Evolutionary conservation across 2,797 vertebrate species (phyloP).

Genomic region (Melopsittacus undulatus): DNA sequence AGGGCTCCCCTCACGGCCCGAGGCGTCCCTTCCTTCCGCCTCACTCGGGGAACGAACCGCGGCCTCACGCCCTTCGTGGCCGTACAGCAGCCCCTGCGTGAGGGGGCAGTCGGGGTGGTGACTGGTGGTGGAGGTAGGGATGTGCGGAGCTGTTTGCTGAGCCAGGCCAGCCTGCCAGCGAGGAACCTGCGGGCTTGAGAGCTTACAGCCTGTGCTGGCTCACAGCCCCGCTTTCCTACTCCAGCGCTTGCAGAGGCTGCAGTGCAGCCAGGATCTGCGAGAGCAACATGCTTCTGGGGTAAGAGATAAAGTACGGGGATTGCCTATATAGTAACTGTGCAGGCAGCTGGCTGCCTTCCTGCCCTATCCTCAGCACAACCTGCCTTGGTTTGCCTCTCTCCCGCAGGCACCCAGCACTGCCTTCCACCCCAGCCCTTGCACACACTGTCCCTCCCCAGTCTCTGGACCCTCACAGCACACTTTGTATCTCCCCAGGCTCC

Average conservation of each 20-base stretch:
- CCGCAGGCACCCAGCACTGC: fast-evolving
- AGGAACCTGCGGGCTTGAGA: fast-evolving
- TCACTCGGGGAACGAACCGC: too few species aligned
- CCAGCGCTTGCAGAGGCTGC: not conserved
- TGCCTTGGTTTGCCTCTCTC: too few species aligned
- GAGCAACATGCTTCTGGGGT: not conserved
- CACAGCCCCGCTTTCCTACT: fast-evolving
- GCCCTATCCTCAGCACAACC: fast-evolving
- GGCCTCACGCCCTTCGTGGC: not conserved
- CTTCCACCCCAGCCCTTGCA: not conserved
- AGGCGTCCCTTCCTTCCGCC: fast-evolving
- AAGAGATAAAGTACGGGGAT: fast-evolving
- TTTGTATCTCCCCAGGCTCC: slow-evolving; percentile 76
- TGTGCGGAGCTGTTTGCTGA: not conserved
- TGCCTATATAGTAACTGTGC: fast-evolving
- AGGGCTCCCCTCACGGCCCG: not conserved
- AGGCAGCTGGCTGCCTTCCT: not conserved
- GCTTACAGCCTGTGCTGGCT: not conserved
- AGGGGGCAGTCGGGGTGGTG: not conserved
- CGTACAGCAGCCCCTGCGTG: not conserved
- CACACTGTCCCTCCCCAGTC: not conserved
- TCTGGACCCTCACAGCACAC: not conserved
- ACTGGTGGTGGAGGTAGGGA: fast-evolving
- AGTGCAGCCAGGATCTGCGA: not conserved
- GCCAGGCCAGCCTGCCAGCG: too few species aligned